phyloP scores from a whole-genome alignment of 2,113 vertebrate species.

The Xenopus tropicalis region UCB_Xtro_10.0 CM004446.2:106535001-106535500 shows the following conservation, averaged over 20 bases:
- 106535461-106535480: too few relatives aligned
- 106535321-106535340: too few relatives aligned
- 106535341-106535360: too few relatives aligned
- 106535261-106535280: too few relatives aligned
- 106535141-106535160: conserved; percentile 51
- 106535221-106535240: background rate
- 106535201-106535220: background rate
- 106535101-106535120: conserved; percentile 49
- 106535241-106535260: background rate
- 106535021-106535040: conserved; percentile 59
- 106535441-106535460: too few relatives aligned
- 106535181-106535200: background rate
- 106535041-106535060: conserved; percentile 54
- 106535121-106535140: conserved; percentile 47
- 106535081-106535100: conserved; percentile 53
- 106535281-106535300: too few relatives aligned
- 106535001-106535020: conserved; percentile 44
- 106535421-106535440: too few relatives aligned
- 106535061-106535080: conserved; percentile 56
- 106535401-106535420: too few relatives aligned
- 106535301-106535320: too few relatives aligned
- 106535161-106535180: background rate
- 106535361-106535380: too few relatives aligned
- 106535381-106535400: too few relatives aligned
- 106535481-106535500: too few relatives aligned